These are phyloP conservation scores for Scortum barcoo DNA, from an alignment of 2,113 vertebrate genomes.

Conservation along the genomic window DNA sequence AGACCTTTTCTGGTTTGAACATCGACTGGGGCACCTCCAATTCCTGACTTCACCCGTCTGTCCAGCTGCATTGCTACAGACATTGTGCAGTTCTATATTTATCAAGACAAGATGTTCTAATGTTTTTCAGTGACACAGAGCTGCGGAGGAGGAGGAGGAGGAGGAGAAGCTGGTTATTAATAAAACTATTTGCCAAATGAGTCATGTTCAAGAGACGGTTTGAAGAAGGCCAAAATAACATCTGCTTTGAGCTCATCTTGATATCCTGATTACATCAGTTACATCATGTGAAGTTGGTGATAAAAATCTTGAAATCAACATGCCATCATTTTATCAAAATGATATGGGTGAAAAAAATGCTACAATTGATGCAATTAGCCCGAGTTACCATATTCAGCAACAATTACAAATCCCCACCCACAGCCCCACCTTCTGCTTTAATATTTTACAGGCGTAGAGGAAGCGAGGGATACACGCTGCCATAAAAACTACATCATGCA, in stretches of 20 bases:
- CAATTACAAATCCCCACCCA: slow-evolving; percentile 35
- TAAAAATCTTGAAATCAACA: slow-evolving; percentile 15
- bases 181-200: slow-evolving; percentile 66
- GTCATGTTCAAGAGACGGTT: slow-evolving; percentile 44
- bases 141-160: slow-evolving; percentile 21
- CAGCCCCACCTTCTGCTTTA: slow-evolving; percentile 49
- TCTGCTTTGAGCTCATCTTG: slow-evolving; percentile 59
- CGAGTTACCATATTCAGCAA: not conserved
- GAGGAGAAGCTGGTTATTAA: slow-evolving; percentile 60
- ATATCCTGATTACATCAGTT: slow-evolving; percentile 52
- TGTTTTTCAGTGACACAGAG: slow-evolving; percentile 63
- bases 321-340: slow-evolving; percentile 39
- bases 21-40: slow-evolving; percentile 60
- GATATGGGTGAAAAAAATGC: slow-evolving; percentile 10
- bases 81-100: slow-evolving; percentile 69
- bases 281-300: slow-evolving; percentile 46
- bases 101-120: slow-evolving; percentile 73
- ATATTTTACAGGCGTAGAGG: slow-evolving; percentile 50
- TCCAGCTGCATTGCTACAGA: slow-evolving; percentile 69
- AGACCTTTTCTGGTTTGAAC: slow-evolving; percentile 63
- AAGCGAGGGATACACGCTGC: slow-evolving; percentile 5
- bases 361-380: not conserved
- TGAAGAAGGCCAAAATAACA: slow-evolving; percentile 49
- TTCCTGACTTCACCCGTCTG: slow-evolving; percentile 76
- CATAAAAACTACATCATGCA: not conserved